Percentiles rank a stretch among this genome's conserved stretches.
phyloP scores from a whole-genome alignment of 1,140 invertebrate genomes.

The Nasonia giraulti region DNA sequence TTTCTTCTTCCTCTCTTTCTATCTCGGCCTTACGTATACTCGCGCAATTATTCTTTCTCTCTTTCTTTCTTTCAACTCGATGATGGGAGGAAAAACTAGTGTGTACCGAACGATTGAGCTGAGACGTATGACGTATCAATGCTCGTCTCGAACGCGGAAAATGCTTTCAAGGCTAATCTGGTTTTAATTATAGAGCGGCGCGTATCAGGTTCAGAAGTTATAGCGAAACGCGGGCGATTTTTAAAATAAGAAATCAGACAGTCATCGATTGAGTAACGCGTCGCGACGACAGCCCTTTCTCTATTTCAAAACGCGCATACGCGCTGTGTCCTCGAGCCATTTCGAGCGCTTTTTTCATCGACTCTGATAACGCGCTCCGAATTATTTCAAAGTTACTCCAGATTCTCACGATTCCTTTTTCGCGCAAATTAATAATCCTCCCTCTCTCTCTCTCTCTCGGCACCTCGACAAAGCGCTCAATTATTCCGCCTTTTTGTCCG shows the following conservation, averaged over 20 bases:
- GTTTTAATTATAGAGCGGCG: constrained; percentile 38
- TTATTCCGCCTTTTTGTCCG: background rate
- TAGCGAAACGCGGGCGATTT: background rate
- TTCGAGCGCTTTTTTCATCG: no score
- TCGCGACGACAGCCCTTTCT: constrained; percentile 18
- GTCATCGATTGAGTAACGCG: constrained; percentile 21
- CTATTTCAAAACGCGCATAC: constrained; percentile 15
- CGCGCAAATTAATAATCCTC: no score
- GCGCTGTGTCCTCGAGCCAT: background rate
- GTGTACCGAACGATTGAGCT: no score
- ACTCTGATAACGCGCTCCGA: no score
- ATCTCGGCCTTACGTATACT: background rate
- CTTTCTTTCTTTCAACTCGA: constrained; percentile 7
- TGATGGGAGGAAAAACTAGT: background rate
- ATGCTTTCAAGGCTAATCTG: constrained; percentile 37
- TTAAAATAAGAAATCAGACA: background rate
- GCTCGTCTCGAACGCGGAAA: background rate
- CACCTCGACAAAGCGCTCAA: background rate
- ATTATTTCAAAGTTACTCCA: no score
- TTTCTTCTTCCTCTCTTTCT: constrained; percentile 32
- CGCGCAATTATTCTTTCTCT: background rate
- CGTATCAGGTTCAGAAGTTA: constrained; percentile 14
- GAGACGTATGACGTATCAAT: background rate
- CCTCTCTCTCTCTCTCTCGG: no score
- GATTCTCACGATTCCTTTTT: background rate